Evolutionary conservation across 2,888 invertebrate species (phyloP), one percentile per base, ranked within the genome.

Genomic region (Apotomis capreana): DNA sequence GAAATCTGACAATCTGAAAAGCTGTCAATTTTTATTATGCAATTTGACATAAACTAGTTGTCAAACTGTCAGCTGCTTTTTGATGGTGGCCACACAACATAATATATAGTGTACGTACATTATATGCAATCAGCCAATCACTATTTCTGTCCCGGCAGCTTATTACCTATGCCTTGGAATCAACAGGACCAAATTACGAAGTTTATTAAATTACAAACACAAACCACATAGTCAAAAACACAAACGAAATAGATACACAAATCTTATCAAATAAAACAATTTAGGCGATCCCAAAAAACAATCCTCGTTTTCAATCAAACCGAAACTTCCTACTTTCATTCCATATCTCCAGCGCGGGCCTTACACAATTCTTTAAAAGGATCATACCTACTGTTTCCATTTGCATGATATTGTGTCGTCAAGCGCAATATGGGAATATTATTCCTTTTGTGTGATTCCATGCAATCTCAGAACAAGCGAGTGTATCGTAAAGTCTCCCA

Each of bases 371-470:
- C 70, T 65, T 70, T 65, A 67, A 61, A 70, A 70, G 70, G 65
- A 70, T 70, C 70, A 70, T 70, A 55, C 70, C 67, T 70, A 55
- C 60, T 60, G 59, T 67, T 65, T 61, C 59, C 60, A 70, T 70
- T 70, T 70, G 65, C 70, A 70, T 70, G 65, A 67, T 70, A 70
- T 70, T 70, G 70, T 70, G 70, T 63, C 58, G 69, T 63, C 63
- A 58, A 58, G 64, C 65, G 54, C 70, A 70, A 70, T 70, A 70
- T 67, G 65, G 40, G 65, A 70, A 70, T 70, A 70, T 64, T 64
- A 70, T 70, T 70, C 70, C 70, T 70, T 26, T 70, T 70, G 70
- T 70, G 70, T 49, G 57, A 69, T 69, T 69, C 61, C 61, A 69
- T 69, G 62, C 63, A 63, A 69, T 63, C 69, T 69, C 63, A 51